Conservation (phyloP, 2,797 vertebrate genomes). For the Acipenser transmontanus region DNA sequence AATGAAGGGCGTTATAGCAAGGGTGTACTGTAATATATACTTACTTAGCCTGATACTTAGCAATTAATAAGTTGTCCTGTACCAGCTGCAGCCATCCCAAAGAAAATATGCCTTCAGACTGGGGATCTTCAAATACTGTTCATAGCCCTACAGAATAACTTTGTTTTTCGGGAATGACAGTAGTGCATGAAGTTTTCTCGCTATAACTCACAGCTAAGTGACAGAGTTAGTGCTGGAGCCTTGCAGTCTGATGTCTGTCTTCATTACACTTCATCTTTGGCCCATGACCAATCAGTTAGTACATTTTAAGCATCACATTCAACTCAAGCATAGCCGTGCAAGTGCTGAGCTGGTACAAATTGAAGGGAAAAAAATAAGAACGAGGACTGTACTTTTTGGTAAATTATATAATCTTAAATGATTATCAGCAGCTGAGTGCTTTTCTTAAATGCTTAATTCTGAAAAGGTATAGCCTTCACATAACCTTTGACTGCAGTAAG, state of each 20-base stretch:
- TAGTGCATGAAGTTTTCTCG: background rate
- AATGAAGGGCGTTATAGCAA: no score
- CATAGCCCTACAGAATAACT: no score
- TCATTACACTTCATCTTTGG: background rate
- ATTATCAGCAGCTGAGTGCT: slow-evolving; percentile 13
- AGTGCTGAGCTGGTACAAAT: background rate
- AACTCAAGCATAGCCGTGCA: background rate
- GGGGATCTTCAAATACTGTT: no score
- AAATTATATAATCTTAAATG: slow-evolving; percentile 9
- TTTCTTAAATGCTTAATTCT: slow-evolving; percentile 14
- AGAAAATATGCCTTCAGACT: no score
- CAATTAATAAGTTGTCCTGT: no score
- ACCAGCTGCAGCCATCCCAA: no score
- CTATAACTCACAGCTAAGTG: background rate
- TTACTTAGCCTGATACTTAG: no score
- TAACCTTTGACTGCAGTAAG: slow-evolving; percentile 12
- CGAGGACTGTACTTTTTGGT: background rate
- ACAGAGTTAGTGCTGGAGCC: slow-evolving; percentile 10
- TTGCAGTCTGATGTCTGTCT: slow-evolving; percentile 2
- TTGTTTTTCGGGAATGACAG: background rate
- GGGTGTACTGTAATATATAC: no score
- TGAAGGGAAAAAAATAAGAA: background rate
- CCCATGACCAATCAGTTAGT: slow-evolving; percentile 6
- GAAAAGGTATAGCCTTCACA: slow-evolving; percentile 13
- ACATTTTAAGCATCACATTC: background rate